These are phyloP conservation scores for Alloplasta piceator DNA, from an alignment of 2,888 invertebrate species.

Conservation along the genomic window DNA sequence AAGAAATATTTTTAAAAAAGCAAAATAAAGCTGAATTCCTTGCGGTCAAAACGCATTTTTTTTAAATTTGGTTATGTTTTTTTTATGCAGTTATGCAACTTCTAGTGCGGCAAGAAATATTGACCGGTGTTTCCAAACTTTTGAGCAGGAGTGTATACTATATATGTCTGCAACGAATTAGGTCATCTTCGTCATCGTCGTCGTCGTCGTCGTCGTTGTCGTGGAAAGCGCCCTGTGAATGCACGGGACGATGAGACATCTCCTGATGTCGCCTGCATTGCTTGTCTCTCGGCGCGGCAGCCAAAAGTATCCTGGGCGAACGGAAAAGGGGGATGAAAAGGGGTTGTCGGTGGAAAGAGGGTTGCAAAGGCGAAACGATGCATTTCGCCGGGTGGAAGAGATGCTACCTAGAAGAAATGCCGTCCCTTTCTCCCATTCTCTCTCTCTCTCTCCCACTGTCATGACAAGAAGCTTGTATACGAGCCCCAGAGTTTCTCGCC, in stretches of 20 bases:
- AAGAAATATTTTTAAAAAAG: no score
- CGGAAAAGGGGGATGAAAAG: not conserved
- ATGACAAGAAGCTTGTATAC: not conserved
- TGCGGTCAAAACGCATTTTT: no score
- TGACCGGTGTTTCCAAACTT: no score
- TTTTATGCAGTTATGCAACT: no score
- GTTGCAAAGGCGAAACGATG: slow-evolving; percentile 40
- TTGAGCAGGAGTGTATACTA: no score
- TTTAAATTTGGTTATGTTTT: no score
- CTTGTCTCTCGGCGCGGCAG: not conserved
- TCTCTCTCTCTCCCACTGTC: not conserved
- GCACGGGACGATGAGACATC: slow-evolving; percentile 39
- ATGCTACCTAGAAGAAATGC: slow-evolving; percentile 41
- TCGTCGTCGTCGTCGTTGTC: slow-evolving; percentile 10
- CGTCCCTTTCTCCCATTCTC: not conserved
- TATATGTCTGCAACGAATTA: slow-evolving; percentile 23
- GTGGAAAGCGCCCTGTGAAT: not conserved
- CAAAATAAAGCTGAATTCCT: no score
- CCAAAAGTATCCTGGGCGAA: slow-evolving; percentile 1
- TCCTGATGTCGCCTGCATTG: slow-evolving; percentile 16
- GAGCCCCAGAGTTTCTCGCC: slow-evolving; percentile 3
- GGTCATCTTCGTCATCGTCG: slow-evolving; percentile 10
- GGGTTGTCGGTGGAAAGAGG: not conserved
- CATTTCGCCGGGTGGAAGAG: slow-evolving; percentile 41
- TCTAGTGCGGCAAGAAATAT: no score